Percentiles rank a stretch among this genome's conserved stretches.
Evolutionary conservation across 2,797 vertebrate genomes (phyloP).

Genomic region (Chloroceryle amazona): DNA sequence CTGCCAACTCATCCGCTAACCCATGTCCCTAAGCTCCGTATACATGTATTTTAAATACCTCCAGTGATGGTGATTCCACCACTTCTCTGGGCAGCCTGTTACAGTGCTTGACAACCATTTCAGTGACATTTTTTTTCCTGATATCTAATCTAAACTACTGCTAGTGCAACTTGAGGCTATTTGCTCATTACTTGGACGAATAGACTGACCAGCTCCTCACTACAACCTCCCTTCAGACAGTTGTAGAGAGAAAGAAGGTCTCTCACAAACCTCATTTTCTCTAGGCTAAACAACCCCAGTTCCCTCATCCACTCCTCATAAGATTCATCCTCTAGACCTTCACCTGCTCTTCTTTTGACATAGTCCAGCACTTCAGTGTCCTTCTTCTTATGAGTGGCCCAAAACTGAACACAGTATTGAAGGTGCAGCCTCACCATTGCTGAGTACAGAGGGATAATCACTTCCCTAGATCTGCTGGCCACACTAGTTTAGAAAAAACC

Average conservation of each 20-base stretch:
- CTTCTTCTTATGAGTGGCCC: background rate
- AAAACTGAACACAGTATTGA: background rate
- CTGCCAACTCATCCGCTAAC: background rate
- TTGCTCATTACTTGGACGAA: background rate
- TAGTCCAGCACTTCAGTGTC: background rate
- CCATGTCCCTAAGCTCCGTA: background rate
- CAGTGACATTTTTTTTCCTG: background rate
- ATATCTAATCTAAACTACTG: background rate
- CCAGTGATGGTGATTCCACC: background rate
- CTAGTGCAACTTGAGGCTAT: background rate
- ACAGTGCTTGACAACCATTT: background rate
- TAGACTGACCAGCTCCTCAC: background rate
- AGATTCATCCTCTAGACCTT: background rate
- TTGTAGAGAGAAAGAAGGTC: background rate
- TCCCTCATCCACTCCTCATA: background rate
- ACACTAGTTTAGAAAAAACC: background rate
- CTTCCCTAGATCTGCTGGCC: background rate
- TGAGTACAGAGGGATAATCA: background rate
- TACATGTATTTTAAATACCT: background rate
- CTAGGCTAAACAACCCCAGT: background rate
- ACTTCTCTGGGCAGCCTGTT: background rate
- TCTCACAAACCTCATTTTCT: background rate
- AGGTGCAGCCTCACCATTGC: background rate
- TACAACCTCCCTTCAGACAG: background rate
- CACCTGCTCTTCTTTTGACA: background rate